Base-by-base conservation (phyloP, 1,140 invertebrate genomes). In the Drosophila ogumai region DNA sequence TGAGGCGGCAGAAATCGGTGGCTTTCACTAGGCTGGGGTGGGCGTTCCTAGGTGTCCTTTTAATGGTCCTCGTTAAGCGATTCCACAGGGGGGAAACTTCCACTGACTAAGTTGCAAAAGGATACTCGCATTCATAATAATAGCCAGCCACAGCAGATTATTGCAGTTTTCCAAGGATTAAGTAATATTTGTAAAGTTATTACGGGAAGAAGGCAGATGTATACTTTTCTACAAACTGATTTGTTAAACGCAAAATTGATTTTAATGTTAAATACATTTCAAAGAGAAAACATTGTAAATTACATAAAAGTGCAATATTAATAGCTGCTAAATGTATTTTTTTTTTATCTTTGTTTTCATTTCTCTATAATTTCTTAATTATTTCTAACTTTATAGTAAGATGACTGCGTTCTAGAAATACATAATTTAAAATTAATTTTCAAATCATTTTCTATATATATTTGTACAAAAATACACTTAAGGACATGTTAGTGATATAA, bases 1-100 rank as follows among this genome's bases (percentile, higher is more conserved):
- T 74, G 50, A 60, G 55, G 50, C 40, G 31, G 54, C 74, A 67
- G 12, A 54, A 54, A 38, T 31, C 32, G 22, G 36, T 31, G n/a
- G 32, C 25, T 28, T 28, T 28, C 25, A 28, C 25, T 28, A 28
- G 25, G 25, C 25, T 28, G 13, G n/a, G 10, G 43, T 4, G 9
- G 41, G 17, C 5, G 8, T 32, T 1, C 3, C 19, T 34, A n/a
- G 54, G 54, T 40, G 32, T 41, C 54, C 54, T 41, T 56, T 52
- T 50, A 52, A 61, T 50, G 44, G 40, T 52, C 32, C 58, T 60
- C 32, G 19, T 34, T n/a, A 54, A 54, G 52, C 52, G 52, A 22
- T 54, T 9, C 52, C 8, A 3, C 49, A 17, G n/a, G 28, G 6
- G 49, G 47, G 10, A 8, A 7, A 6, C 10, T 17, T 52, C n/a